These are phyloP conservation scores for Acanthoscelides obtectus DNA, from an alignment of 2,888 invertebrate species.

Conservation along the genomic window DNA sequence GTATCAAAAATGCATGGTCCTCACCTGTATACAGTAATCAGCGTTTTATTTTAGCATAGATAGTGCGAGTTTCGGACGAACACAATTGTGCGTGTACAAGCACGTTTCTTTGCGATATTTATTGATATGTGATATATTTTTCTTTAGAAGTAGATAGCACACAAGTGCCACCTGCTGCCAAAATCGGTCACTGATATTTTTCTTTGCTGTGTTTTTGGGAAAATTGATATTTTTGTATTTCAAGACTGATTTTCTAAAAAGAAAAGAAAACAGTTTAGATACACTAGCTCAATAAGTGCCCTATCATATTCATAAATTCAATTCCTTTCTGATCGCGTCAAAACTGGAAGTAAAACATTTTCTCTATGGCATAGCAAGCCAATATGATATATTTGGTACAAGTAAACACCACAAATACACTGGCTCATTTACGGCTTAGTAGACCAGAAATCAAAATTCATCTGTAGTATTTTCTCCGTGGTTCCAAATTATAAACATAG, in stretches of 20 bases:
- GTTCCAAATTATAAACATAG: neutral
- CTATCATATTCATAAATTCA: neutral
- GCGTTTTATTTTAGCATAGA: neutral
- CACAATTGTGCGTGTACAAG: neutral
- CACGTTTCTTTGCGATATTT: neutral
- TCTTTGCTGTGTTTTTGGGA: slow-evolving; percentile 17
- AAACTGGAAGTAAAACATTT: neutral
- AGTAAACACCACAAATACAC: neutral
- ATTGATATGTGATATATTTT: neutral
- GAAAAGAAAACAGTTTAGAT: slow-evolving; percentile 31
- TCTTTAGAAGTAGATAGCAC: no score
- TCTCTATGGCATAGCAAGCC: neutral
- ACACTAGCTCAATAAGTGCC: neutral
- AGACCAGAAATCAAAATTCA: neutral
- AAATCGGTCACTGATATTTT: no score
- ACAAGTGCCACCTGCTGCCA: no score
- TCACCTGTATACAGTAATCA: neutral
- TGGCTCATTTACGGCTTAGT: neutral
- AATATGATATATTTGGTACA: neutral
- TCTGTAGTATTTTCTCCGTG: neutral
- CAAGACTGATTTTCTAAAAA: slow-evolving; percentile 37
- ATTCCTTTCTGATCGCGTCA: neutral
- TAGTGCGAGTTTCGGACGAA: neutral
- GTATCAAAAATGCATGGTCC: neutral
- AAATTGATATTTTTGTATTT: slow-evolving; percentile 22